These are phyloP conservation scores for Rhagoletis zephyria DNA, from an alignment of 1,140 invertebrate genomes.

Conservation along the genomic window DNA sequence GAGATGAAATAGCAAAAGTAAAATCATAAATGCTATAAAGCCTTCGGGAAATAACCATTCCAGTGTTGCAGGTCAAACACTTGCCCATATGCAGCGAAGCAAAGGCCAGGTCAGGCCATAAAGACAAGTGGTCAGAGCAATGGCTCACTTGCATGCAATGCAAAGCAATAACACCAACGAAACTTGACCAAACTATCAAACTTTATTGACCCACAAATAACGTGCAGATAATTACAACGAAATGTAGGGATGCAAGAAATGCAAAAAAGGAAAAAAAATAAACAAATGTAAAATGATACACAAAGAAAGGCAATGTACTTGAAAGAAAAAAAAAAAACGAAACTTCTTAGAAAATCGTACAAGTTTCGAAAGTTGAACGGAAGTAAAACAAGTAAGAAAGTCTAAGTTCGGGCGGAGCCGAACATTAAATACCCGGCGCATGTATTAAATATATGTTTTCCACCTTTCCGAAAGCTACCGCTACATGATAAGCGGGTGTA, in stretches of 20 bases:
- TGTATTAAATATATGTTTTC: too few relatives aligned
- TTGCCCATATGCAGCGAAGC: neutral
- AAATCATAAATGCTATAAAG: neutral
- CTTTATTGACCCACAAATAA: slow-evolving; percentile 72
- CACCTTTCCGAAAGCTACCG: too few relatives aligned
- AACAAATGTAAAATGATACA: neutral
- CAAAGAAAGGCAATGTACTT: neutral
- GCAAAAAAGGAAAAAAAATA: neutral
- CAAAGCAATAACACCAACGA: neutral
- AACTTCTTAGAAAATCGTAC: slow-evolving; percentile 1
- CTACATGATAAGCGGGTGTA: too few relatives aligned
- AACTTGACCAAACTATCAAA: slow-evolving; percentile 65
- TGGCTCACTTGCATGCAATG: slow-evolving; percentile 16
- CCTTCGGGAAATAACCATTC: neutral
- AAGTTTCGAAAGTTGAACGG: neutral
- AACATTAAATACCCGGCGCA: too few relatives aligned
- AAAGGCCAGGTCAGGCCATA: slow-evolving; percentile 1
- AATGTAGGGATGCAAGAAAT: slow-evolving; percentile 53
- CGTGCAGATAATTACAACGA: slow-evolving; percentile 71
- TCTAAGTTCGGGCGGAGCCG: too few relatives aligned
- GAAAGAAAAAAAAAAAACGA: neutral
- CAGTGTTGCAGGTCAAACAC: neutral
- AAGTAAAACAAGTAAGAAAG: too few relatives aligned
- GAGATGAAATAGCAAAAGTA: neutral
- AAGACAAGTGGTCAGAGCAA: neutral